A percentile compares a stretch with the other conserved stretches of the same genome.
Conservation (phyloP, 2,113 vertebrate genomes). For the Psammodynastes pulverulentus region DNA sequence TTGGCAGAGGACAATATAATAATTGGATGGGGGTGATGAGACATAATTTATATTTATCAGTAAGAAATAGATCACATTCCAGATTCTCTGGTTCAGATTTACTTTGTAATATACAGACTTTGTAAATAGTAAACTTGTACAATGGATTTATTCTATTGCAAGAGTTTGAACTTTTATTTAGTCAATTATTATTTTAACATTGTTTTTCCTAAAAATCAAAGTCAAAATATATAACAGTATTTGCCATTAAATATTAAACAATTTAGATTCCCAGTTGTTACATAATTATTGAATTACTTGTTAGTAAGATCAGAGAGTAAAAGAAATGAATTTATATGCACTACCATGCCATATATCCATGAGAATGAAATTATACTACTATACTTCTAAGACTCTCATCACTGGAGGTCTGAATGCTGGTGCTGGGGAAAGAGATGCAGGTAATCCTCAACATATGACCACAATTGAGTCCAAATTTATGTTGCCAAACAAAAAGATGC, state of each 20-base stretch:
- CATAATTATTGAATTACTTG: neutral
- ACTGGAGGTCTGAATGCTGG: neutral
- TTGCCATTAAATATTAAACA: constrained; percentile 4
- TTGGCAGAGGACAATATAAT: neutral
- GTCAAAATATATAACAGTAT: constrained; percentile 19
- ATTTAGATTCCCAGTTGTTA: constrained; percentile 10
- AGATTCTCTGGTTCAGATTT: neutral
- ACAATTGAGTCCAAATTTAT: neutral
- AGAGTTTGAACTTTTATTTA: constrained; percentile 28
- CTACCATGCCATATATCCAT: neutral
- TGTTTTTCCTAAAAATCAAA: constrained; percentile 34
- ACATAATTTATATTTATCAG: neutral
- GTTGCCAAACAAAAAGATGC: neutral
- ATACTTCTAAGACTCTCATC: neutral
- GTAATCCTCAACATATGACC: neutral
- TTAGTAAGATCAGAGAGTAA: neutral
- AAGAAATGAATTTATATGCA: neutral
- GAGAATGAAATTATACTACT: neutral
- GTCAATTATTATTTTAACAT: neutral
- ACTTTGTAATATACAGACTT: neutral
- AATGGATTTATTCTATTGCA: constrained; percentile 11
- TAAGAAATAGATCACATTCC: neutral
- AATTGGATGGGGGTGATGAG: accelerated
- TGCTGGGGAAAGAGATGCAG: neutral
- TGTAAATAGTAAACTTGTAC: neutral